phyloP scores from a whole-genome alignment of 2,113 vertebrate species.

The Polyodon spathula region DNA sequence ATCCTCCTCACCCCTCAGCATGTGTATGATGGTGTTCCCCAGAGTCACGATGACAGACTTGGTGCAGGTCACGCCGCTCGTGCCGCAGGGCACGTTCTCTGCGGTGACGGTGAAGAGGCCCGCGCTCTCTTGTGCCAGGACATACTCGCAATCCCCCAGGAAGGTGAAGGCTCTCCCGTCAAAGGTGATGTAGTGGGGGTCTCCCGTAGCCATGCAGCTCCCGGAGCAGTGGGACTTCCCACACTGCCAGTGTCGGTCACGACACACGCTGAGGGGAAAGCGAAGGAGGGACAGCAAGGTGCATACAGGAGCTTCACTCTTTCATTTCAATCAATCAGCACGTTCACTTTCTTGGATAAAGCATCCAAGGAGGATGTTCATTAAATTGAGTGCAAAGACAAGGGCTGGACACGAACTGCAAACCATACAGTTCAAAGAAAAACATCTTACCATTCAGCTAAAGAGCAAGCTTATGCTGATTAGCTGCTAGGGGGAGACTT shows the following conservation, averaged over 20 bases:
- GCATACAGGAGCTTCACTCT: background rate
- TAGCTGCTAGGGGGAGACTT: too few species aligned
- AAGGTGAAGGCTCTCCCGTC: conserved; percentile 76
- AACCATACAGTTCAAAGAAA: too few species aligned
- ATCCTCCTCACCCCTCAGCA: conserved; percentile 66
- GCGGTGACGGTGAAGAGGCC: conserved; percentile 67
- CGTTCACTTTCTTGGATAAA: too few species aligned
- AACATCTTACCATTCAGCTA: too few species aligned
- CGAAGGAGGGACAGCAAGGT: background rate
- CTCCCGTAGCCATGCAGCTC: conserved; percentile 74
- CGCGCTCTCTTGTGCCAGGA: conserved; percentile 57
- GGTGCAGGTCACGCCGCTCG: conserved; percentile 75
- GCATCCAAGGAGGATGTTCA: too few species aligned
- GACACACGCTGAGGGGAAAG: conserved; percentile 56
- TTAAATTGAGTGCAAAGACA: too few species aligned
- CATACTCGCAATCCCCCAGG: conserved; percentile 79
- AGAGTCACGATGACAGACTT: conserved; percentile 71
- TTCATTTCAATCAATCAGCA: too few species aligned
- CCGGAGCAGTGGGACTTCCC: conserved; percentile 51
- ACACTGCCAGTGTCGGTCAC: conserved; percentile 67
- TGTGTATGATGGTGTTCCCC: conserved; percentile 65
- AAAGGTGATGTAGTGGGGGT: conserved; percentile 83
- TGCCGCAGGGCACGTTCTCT: conserved; percentile 80
- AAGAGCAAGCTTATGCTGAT: too few species aligned
- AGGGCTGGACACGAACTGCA: too few species aligned